These are phyloP conservation scores for Haliclystus octoradiatus DNA, from an alignment of 30 jellyfish, hydroid and myxozoan genomes.

Conservation along the genomic window DNA sequence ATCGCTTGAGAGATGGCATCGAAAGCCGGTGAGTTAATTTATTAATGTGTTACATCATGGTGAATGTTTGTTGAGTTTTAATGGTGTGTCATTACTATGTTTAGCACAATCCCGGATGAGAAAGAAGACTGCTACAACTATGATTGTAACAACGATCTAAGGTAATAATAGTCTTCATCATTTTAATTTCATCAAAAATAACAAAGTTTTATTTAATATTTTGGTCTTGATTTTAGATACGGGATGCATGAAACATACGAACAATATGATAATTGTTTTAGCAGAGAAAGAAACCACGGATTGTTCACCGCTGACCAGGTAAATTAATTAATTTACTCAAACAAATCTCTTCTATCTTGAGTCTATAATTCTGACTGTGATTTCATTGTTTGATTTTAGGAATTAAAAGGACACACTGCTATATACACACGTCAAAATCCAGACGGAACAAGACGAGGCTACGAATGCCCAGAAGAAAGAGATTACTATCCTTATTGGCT, in stretches of 20 bases:
- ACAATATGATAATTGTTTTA: constrained; percentile 58
- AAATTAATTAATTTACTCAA: too few relatives aligned
- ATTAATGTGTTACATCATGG: neutral
- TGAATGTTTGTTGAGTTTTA: neutral
- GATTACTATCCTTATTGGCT: constrained; percentile 96
- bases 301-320: constrained; percentile 95
- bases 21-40: constrained; percentile 34
- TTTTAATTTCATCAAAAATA: neutral
- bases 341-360: too few relatives aligned
- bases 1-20: constrained; percentile 74
- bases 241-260: constrained; percentile 92
- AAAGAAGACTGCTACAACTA: constrained; percentile 11
- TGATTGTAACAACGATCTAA: constrained; percentile 36
- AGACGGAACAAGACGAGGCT: constrained; percentile 85
- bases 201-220: too few relatives aligned
- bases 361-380: too few relatives aligned
- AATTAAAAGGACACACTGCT: constrained; percentile 56
- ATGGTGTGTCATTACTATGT: neutral
- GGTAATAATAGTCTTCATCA: constrained; percentile 1
- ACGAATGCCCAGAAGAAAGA: constrained; percentile 97
- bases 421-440: constrained; percentile 90
- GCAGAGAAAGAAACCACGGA: constrained; percentile 69
- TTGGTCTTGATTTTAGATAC: constrained; percentile 23
- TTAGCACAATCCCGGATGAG: constrained; percentile 52
- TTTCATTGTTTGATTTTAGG: constrained; percentile 14